These are phyloP conservation scores for Monochamus saltuarius DNA, from an alignment of 1,140 invertebrate genomes.

Conservation along the genomic window DNA sequence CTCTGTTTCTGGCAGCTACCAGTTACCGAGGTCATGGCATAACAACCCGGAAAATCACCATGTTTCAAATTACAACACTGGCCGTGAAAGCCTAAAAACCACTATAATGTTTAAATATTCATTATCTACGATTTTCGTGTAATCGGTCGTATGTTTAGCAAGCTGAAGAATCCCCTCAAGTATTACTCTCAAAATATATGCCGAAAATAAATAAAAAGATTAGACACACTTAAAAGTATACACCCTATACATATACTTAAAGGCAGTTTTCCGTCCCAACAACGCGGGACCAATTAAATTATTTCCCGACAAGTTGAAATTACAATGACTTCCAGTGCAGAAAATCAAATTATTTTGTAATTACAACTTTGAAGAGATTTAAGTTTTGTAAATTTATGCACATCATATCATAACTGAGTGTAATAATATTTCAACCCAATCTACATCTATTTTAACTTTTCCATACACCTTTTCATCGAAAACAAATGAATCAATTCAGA, in stretches of 20 bases:
- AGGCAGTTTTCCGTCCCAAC: conserved; percentile 23
- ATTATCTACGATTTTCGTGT: too few species aligned
- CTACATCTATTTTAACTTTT: conserved; percentile 16
- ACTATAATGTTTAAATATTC: too few species aligned
- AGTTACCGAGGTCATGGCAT: too few species aligned
- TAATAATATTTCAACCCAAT: conserved; percentile 6
- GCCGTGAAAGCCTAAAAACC: too few species aligned
- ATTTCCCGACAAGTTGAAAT: conserved; percentile 21
- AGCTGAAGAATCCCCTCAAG: too few species aligned
- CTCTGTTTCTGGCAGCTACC: too few species aligned
- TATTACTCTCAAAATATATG: too few species aligned
- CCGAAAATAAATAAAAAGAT: too few species aligned
- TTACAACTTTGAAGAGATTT: conserved; percentile 35
- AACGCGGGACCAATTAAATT: conserved; percentile 28
- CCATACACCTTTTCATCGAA: conserved; percentile 19
- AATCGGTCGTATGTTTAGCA: too few species aligned
- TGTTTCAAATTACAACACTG: too few species aligned
- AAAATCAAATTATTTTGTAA: conserved; percentile 40
- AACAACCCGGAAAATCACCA: too few species aligned
- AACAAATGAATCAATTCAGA: conserved; percentile 29
- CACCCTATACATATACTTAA: background rate
- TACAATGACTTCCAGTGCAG: conserved; percentile 30
- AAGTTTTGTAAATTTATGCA: conserved; percentile 13
- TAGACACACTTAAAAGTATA: too few species aligned
- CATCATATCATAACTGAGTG: conserved; percentile 15